Base-by-base conservation (phyloP, 1,140 invertebrate species). In the Tetramorium parvispinum region DNA sequence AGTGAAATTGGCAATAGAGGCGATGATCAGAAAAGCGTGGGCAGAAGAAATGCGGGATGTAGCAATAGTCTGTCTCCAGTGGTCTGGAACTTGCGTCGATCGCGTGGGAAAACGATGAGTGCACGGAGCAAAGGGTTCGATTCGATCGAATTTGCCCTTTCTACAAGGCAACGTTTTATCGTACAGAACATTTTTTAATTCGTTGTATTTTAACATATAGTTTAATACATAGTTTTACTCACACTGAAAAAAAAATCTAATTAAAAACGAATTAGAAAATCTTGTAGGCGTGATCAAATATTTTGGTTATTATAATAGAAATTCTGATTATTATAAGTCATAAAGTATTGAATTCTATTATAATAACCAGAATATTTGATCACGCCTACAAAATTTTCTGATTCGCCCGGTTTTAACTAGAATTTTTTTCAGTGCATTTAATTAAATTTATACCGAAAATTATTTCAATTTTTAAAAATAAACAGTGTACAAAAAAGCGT, bases 61-160 rank as follows among this genome's bases (percentile, higher is more conserved):
- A 90, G 91, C 51, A 89, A 92, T 61, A 82, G 71, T 89, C 75
- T 82, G 89, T 87, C 87, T 75, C 79, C 90, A 91, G 87, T 91
- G 85, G 87, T 71, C 89, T 88, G 90, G 89, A 93, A 93, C 87
- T 90, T 79, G 76, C 78, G 75, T 76, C 65, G 51, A 88, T 86
- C 53, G 61, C 85, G 89, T 90, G 91, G 90, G 91, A 91, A 91
- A 88, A 91, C 51, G 75, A 21, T 76, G 86, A 53, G 78, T 90
- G 89, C 82, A 70, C 66, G 13, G 49, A 66, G 51, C 51, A 71
- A 81, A 85, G 87, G 87, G 87, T 88, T 85, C 55, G 89, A 91
- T 81, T 90, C 75, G 24, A 88, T 87, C 46, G 43, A 77, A 57
- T 13, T 68, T 55, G 65, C 88, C 77, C 76, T 61, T 70, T 85